Evolutionary conservation across 2,797 vertebrate genomes (phyloP), one percentile per base, ranked within the genome.

Genomic region (Pelochelys cantorii): DNA sequence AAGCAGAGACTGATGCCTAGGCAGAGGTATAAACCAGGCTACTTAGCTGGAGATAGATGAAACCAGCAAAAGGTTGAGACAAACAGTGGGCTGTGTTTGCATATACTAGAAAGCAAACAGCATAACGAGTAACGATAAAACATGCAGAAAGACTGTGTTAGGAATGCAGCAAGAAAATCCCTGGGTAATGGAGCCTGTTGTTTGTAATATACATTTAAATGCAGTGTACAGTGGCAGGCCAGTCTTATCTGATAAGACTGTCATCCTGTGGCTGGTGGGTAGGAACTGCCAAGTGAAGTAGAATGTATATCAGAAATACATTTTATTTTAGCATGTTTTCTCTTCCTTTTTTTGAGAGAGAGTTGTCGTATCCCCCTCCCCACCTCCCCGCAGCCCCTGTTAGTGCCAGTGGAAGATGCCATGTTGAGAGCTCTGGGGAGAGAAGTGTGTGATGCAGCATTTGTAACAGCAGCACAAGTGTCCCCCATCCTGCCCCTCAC

Each of bases 151-250:
- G 93, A 83, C 81, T 84, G 13, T 92, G 94, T 97, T 97, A 97
- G 91, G 80, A 97, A 97, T 96, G 92, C 92, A 97, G 93, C 9
- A 27, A 96, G 95, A 97, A 97, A 96, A 97, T 97, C 94, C 94
- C 94, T 91, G 97, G 96, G 93, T 97, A 98, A 97, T 97, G 96
- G 97, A 98, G 96, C 97, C 96, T 98, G 94, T 95, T 98, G 96
- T 97, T 97, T 93, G 94, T 95, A 98, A 97, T 98, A 98, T 98
- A 97, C 97, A 98, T 98, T 98, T 98, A 97, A 98, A 98, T 97
- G 94, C 86, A 95, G 91, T 2, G 0, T 95, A 95, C 80, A 90
- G 94, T 84, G 95, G 91, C 89, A 88, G 94, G 54, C 75, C 14
- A 22, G 82, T 97, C 90, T 93, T 94, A 97, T 97, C 97, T 96